phyloP scores from a whole-genome alignment of 2,113 vertebrate genomes.

The Hucho hucho region DNA sequence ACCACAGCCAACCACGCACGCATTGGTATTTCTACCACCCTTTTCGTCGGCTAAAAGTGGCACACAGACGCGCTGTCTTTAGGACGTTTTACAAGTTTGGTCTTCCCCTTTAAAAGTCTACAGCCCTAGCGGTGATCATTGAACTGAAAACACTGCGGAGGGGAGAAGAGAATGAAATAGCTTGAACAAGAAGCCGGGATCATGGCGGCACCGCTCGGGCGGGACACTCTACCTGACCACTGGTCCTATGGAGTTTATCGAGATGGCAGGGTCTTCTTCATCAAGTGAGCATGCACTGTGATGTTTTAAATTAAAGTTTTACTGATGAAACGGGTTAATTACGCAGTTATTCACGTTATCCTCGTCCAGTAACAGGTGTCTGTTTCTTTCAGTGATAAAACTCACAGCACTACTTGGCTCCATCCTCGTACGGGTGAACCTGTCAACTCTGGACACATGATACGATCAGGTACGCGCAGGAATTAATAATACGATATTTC shows the following conservation, averaged over 20 bases:
- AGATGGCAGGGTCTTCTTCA: slow-evolving; percentile 93
- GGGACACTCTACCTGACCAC: slow-evolving; percentile 89
- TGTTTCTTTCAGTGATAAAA: slow-evolving; percentile 84
- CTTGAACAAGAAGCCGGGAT: slow-evolving; percentile 69
- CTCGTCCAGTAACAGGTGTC: slow-evolving; percentile 77
- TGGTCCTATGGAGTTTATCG: slow-evolving; percentile 93
- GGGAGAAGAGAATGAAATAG: slow-evolving; percentile 48
- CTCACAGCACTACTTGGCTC: slow-evolving; percentile 87
- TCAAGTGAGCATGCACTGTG: slow-evolving; percentile 79
- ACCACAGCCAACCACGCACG: not conserved
- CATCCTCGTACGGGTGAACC: slow-evolving; percentile 92
- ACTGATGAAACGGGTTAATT: not conserved
- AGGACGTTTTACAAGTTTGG: slow-evolving; percentile 32
- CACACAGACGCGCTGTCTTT: not conserved
- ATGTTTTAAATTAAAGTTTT: not conserved
- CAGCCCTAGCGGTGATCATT: slow-evolving; percentile 64
- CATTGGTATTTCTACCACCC: not conserved
- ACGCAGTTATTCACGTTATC: not conserved
- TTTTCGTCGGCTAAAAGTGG: not conserved
- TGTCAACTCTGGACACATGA: slow-evolving; percentile 98
- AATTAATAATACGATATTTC: not conserved
- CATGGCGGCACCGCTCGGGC: slow-evolving; percentile 87
- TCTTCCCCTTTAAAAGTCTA: slow-evolving; percentile 73
- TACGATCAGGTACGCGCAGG: slow-evolving; percentile 86
- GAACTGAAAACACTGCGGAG: slow-evolving; percentile 63